Evolutionary conservation across 2,888 invertebrate genomes (phyloP), one percentile per base, ranked within the genome.

Genomic region (Chrysodeixis includens): DNA sequence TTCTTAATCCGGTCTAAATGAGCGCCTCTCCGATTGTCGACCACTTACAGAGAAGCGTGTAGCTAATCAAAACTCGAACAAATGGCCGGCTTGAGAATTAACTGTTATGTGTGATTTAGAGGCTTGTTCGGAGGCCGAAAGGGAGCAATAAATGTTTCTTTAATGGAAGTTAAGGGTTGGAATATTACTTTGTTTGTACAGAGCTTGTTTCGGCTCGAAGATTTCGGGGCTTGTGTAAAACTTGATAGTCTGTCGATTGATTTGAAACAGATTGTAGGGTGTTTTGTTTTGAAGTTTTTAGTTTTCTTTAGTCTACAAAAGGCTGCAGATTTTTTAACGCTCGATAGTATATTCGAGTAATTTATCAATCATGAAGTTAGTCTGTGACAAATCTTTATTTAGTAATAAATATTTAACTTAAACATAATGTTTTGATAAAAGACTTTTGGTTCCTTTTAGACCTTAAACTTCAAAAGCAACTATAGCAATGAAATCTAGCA

Each of bases 1-100:
- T 84, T 83, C 83, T 84, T 87, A 87, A 88, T 87, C 87, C 86
- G 66, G 69, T 74, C 79, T 78, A 83, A 86, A 86, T 85, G 84
- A 86, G 85, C 77, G 75, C 80, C 80, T 78, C 69, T 72, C 63
- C 79, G 74, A 79, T 83, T 86, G 83, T 81, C 83, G 84, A 73
- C 83, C 85, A 84, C 84, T 85, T 80, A 82, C 75, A 71, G 70
- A 70, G 64, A 61, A 67, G 57, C 77, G 69, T 77, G 79, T 79
- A 68, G 69, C 82, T 79, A 81, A 81, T 81, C 80, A 81, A 78
- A 81, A 80, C 79, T 81, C 74, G 68, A 78, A 75, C 81, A 81
- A 79, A 76, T 67, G 67, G 69, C 52, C 67, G 66, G 66, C 68
- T 80, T 12, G 78, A 76, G 78, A 81, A 76, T 79, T 74, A 69